Evolutionary conservation across 2,888 invertebrate species (phyloP), one percentile per base, ranked within the genome.

Genomic region (Saturnia japonica): DNA sequence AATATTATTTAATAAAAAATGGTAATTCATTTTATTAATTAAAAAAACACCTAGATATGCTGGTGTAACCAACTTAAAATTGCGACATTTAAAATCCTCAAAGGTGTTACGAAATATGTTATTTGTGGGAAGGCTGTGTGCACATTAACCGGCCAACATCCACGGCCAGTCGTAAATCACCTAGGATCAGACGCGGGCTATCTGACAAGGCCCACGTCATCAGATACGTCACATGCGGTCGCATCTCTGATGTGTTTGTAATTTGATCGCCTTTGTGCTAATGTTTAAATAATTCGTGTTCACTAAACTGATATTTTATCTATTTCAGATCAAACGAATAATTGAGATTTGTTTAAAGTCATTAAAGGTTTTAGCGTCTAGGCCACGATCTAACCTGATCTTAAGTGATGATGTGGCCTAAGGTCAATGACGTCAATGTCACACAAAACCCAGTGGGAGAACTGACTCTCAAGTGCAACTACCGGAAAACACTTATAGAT

Each of bases 121-220:
- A 73, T 75, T 57, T 57, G 25, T 74, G 78, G 80, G 77, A 77
- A 81, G 79, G 78, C 80, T 83, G 80, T 77, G 82, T 81, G 80
- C 82, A 85, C 86, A 85, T 87, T 85, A 86, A 84, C 80, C 79
- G 75, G 73, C 72, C 75, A 72, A 74, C 79, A 75, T 73, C 72
- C 74, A 72, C 74, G 74, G 72, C 68, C 70, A 74, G 78, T 82
- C 86, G 86, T 91, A 91, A 91, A 91, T 91, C 91, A 91, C 80
- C 1, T 60, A 79, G 88, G 88, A 90, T 91, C 89, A 88, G 73
- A 81, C 76, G 78, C 74, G 77, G 80, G 83, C 85, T 90, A 90
- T 90, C 91, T 82, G 84, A 77, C 74, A 70, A 67, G 73, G 78
- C 80, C 81, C 80, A 74, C 79, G 80, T 83, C 84, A 82, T 77